phyloP scores from a whole-genome alignment of 2,888 invertebrate species.

The Lordiphosa andalusiaca region DNA sequence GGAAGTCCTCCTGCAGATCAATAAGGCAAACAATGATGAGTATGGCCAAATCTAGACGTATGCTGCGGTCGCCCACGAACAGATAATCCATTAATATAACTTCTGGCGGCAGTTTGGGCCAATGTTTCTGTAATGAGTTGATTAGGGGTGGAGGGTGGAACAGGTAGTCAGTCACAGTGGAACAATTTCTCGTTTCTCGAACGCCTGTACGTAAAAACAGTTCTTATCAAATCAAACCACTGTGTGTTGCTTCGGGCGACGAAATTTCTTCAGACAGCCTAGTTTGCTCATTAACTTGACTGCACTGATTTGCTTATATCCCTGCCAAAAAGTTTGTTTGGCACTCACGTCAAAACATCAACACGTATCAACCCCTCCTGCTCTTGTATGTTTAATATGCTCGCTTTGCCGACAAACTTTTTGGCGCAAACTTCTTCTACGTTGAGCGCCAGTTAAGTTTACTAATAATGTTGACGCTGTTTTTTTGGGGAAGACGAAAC shows the following conservation, averaged over 20 bases:
- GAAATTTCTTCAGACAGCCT: no score
- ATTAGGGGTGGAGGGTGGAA: conserved; percentile 38
- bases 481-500: conserved; percentile 26
- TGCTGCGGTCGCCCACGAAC: conserved; percentile 76
- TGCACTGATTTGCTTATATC: conserved; percentile 60
- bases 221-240: not conserved
- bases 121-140: conserved; percentile 77
- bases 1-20: conserved; percentile 80
- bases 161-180: not conserved
- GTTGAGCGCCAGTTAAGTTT: conserved; percentile 65
- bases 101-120: conserved; percentile 79
- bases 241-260: not conserved
- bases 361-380: conserved; percentile 54
- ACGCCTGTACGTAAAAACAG: no score
- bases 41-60: conserved; percentile 72
- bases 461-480: conserved; percentile 66
- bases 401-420: conserved; percentile 62
- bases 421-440: conserved; percentile 55
- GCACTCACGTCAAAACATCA: conserved; percentile 73
- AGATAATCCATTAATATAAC: conserved; percentile 80
- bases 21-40: conserved; percentile 78
- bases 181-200: no score
- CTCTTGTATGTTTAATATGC: conserved; percentile 68
- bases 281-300: conserved; percentile 60
- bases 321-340: conserved; percentile 49